Conservation (phyloP, 2,113 vertebrate species). For the Tautogolabrus adspersus region DNA sequence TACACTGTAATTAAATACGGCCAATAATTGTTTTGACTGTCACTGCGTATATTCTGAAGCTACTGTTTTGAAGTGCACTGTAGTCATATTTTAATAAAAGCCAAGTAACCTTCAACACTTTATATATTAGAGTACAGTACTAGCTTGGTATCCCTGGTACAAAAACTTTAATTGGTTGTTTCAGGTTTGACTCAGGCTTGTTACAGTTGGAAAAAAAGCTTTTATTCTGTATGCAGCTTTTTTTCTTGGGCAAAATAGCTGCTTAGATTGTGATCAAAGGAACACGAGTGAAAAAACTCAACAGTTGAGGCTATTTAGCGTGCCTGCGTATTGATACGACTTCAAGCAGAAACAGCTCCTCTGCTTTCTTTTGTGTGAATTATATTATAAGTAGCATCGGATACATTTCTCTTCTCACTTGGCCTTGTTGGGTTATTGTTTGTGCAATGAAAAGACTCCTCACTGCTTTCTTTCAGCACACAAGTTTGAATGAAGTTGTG, state of each 20-base stretch:
- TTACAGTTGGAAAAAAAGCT: neutral
- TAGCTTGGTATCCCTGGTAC: neutral
- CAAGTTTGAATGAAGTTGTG: constrained; percentile 46
- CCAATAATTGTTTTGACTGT: no score
- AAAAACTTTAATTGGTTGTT: neutral
- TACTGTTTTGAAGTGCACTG: no score
- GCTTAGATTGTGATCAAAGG: neutral
- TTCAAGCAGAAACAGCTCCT: neutral
- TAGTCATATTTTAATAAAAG: neutral
- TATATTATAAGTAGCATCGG: neutral
- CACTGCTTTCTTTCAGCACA: constrained; percentile 9
- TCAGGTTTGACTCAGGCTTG: neutral
- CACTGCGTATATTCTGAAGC: no score
- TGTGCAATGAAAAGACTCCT: constrained; percentile 5
- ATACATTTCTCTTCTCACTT: constrained; percentile 1
- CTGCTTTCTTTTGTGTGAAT: neutral
- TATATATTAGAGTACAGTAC: neutral
- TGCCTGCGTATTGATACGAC: neutral
- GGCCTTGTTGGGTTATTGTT: constrained; percentile 48
- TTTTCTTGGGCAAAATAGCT: neutral
- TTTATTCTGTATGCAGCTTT: neutral
- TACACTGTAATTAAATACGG: no score
- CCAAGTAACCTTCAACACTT: neutral
- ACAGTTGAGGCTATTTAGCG: neutral
- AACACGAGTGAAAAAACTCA: constrained; percentile 2